Conservation (phyloP, 2,797 vertebrate genomes). For the Rhadinocentrus ornatus region DNA sequence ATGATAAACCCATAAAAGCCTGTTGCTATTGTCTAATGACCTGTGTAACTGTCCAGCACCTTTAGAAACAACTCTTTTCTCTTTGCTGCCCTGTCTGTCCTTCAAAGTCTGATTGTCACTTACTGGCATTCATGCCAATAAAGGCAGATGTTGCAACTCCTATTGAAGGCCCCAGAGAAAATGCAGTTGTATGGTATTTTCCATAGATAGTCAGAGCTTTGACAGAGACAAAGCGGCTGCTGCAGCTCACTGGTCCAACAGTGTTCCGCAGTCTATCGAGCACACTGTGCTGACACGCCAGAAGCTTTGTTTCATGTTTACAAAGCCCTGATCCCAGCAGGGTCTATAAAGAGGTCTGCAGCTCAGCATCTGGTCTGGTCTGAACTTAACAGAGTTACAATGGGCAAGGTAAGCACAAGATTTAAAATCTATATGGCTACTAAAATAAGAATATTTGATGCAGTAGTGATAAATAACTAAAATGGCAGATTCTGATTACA, state of each 20-base stretch:
- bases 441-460: slow-evolving; percentile 8
- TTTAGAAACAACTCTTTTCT: slow-evolving; percentile 18
- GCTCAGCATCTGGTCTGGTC: slow-evolving; percentile 59
- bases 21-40: slow-evolving; percentile 1
- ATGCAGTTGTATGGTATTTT: slow-evolving; percentile 78
- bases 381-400: slow-evolving; percentile 74
- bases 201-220: slow-evolving; percentile 68
- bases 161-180: slow-evolving; percentile 71
- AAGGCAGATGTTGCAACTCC: slow-evolving; percentile 78
- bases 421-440: slow-evolving; percentile 31
- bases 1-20: slow-evolving; percentile 7
- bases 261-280: slow-evolving; percentile 70
- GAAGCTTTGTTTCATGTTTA: slow-evolving; percentile 74
- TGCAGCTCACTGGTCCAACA: slow-evolving; percentile 62
- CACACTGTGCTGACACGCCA: slow-evolving; percentile 78
- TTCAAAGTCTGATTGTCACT: slow-evolving; percentile 24
- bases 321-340: slow-evolving; percentile 76
- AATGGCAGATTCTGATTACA: background rate
- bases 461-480: background rate
- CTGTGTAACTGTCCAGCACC: background rate
- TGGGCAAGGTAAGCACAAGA: slow-evolving; percentile 82
- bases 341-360: slow-evolving; percentile 81
- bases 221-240: slow-evolving; percentile 75
- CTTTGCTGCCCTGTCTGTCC: slow-evolving; percentile 5
- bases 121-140: slow-evolving; percentile 63